Conservation (phyloP, 2,113 vertebrate genomes). For the Grallaria varia region DNA sequence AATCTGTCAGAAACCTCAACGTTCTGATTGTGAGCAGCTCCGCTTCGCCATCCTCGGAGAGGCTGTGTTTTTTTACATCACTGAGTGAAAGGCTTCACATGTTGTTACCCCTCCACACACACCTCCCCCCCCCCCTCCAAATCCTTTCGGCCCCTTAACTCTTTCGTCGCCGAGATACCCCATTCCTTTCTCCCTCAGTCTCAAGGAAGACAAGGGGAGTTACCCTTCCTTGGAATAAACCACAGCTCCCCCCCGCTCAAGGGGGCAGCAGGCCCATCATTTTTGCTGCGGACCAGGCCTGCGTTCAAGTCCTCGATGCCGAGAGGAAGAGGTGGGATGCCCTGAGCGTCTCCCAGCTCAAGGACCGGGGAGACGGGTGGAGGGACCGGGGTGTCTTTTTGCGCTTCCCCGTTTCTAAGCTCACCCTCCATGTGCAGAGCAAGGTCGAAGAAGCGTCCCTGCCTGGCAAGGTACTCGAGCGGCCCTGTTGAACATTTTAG, state of each 20-base stretch:
- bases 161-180: constrained; percentile 22
- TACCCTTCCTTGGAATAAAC: background rate
- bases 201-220: background rate
- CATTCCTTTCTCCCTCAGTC: background rate
- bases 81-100: constrained; percentile 68
- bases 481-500: background rate
- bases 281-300: background rate
- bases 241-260: background rate
- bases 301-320: background rate
- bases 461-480: background rate
- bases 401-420: background rate
- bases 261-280: background rate
- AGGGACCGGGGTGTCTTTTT: background rate
- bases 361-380: rapidly evolving
- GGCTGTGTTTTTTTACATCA: background rate
- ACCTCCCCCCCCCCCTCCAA: background rate
- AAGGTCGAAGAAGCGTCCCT: background rate
- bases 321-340: background rate
- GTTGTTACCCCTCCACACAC: too few relatives aligned
- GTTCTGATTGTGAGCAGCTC: background rate
- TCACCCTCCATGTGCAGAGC: background rate
- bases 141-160: constrained; percentile 53
- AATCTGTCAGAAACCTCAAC: constrained; percentile 28
- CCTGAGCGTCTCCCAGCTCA: background rate
- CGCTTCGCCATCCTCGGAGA: background rate